Base-by-base conservation (phyloP, 2,888 invertebrate species). In the Ennomos erosarius region DNA sequence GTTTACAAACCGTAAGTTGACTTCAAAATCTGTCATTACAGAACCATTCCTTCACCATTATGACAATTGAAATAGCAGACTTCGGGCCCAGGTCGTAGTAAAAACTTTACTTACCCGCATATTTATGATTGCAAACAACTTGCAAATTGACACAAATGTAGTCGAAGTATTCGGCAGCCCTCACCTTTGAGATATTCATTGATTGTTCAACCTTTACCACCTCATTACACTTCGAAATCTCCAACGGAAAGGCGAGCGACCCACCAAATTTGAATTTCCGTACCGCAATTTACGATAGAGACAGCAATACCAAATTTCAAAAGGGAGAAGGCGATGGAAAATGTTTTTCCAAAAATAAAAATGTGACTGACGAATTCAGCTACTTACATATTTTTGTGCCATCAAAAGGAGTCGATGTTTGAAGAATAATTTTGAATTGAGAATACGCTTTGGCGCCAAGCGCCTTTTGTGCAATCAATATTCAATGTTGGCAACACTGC, bases 381-480 rank as follows among this genome's bases (percentile, higher is more conserved):
- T 87, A 88, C 92, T 91, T 93, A 92, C 92, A 92, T 93, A 92
- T 92, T 93, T 80, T 92, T 84, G 81, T 81, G 74, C 82, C 85
- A 82, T 91, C 90, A 90, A 92, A 92, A 90, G 91, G 85, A 90
- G 82, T 86, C 82, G 83, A 76, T 81, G 78, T 82, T 75, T 83
- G 79, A 76, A 74, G 90, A 92, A 92, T 91, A 89, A 90, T 90
- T 91, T 90, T 86, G 87, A 90, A 92, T 92, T 84, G 90, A 91
- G 81, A 93, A 93, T 93, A 93, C 92, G 93, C 92, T 92, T 86
- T 84, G 85, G 82, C 85, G 77, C 81, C 78, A 79, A 86, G 83
- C 87, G 87, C 90, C 92, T 92, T 93, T 93, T 92, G 92, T 89
- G 83, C 92, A 92, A 93, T 93, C 93, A 92, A 92, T 92, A 92